Conservation (phyloP, 1,140 invertebrate species). For the Panulirus ornatus region DNA sequence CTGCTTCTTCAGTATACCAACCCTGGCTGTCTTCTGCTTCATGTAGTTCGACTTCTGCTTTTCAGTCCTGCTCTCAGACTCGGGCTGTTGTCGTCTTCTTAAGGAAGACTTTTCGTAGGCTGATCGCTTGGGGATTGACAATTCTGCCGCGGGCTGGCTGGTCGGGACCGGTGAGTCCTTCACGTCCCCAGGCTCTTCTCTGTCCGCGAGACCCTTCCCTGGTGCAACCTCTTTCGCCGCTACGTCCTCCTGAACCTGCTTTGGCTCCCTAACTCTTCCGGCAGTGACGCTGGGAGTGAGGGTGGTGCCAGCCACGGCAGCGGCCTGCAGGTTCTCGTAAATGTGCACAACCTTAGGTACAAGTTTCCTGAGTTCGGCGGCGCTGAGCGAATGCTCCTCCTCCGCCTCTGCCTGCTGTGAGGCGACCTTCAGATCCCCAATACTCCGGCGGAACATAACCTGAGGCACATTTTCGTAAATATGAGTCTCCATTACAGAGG, state of each 20-base stretch:
- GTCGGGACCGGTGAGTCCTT: not conserved
- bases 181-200: not conserved
- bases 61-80: conserved; percentile 60
- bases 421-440: not conserved
- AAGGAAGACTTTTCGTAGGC: conserved; percentile 55
- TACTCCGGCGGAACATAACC: conserved; percentile 5
- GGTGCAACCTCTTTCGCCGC: not conserved
- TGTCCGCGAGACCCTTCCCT: not conserved
- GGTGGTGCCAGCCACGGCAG: not conserved
- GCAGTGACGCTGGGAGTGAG: not conserved
- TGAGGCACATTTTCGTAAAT: conserved; percentile 60
- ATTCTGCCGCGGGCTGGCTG: not conserved
- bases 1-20: conserved; percentile 62
- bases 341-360: conserved; percentile 50
- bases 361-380: conserved; percentile 19
- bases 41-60: conserved; percentile 68
- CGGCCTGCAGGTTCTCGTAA: conserved; percentile 54
- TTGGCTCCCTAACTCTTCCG: not conserved
- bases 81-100: conserved; percentile 53
- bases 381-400: not conserved
- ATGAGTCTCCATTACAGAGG: conserved; percentile 15
- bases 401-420: not conserved
- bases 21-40: conserved; percentile 51
- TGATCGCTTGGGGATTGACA: conserved; percentile 11
- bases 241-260: not conserved